Percentiles rank a stretch among this genome's conserved stretches.
These are phyloP conservation scores for Psix sp. DNA, from an alignment of 1,140 invertebrate genomes.

Conservation along the genomic window DNA sequence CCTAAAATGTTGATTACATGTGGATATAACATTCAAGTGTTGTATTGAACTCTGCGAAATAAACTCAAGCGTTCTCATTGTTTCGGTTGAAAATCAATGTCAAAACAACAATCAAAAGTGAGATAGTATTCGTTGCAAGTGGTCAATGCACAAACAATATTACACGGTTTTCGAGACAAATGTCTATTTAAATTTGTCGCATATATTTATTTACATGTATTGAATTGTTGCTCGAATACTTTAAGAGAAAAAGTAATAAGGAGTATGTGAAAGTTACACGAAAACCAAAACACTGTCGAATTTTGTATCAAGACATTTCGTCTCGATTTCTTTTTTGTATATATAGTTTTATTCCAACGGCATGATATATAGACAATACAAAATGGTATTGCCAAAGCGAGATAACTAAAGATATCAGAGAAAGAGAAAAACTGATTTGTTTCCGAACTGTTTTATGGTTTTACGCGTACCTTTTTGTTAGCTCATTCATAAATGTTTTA, in stretches of 20 bases:
- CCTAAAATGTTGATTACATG: too few species aligned
- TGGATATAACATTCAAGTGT: too few species aligned
- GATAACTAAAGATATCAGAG: constrained; percentile 17
- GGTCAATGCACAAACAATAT: constrained; percentile 17
- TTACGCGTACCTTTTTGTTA: too few species aligned
- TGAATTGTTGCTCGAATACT: constrained; percentile 9
- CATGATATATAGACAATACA: background rate
- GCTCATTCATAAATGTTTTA: too few species aligned
- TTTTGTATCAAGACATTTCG: constrained; percentile 4
- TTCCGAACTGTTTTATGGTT: too few species aligned
- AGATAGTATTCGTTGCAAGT: constrained; percentile 17
- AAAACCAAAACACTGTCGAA: constrained; percentile 19
- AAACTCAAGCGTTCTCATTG: too few species aligned
- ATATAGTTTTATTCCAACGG: constrained; percentile 41
- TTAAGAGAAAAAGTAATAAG: constrained; percentile 11
- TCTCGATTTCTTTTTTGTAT: constrained; percentile 22
- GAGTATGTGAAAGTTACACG: background rate
- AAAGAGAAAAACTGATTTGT: too few species aligned
- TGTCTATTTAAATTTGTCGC: constrained; percentile 14
- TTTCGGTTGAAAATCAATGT: constrained; percentile 21
- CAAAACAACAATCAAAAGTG: constrained; percentile 27
- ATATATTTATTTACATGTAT: constrained; percentile 33
- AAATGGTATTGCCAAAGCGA: constrained; percentile 37
- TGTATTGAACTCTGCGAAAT: too few species aligned
- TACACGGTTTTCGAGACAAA: constrained; percentile 31